Evolutionary conservation across 1,140 invertebrate genomes (phyloP).

Genomic region (Ganaspis sp.): DNA sequence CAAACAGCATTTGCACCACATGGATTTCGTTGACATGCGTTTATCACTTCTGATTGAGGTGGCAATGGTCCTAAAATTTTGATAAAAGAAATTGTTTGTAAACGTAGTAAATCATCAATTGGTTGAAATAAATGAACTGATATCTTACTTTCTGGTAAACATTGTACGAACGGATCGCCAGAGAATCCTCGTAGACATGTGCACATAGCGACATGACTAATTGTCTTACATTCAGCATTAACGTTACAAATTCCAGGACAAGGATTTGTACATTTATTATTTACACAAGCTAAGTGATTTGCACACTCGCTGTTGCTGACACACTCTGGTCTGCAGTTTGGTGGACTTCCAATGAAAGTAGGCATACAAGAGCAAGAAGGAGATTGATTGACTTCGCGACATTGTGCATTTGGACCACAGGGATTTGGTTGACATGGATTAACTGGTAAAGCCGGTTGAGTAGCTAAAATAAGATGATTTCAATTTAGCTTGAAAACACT

Average conservation of each 20-base stretch:
- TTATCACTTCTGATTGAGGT: background rate
- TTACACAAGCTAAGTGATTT: slow-evolving; percentile 77
- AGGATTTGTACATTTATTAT: slow-evolving; percentile 78
- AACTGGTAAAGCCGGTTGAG: slow-evolving; percentile 59
- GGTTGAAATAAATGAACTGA: slow-evolving; percentile 65
- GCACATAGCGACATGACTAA: slow-evolving; percentile 80
- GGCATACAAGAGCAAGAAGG: slow-evolving; percentile 80
- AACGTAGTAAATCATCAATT: too few species aligned
- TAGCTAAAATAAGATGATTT: slow-evolving; percentile 54
- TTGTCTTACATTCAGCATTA: slow-evolving; percentile 81
- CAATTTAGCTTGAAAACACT: slow-evolving; percentile 40
- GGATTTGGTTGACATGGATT: slow-evolving; percentile 84
- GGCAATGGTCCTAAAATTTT: slow-evolving; percentile 42
- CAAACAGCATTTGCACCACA: slow-evolving; percentile 87
- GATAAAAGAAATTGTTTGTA: background rate
- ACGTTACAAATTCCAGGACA: slow-evolving; percentile 77
- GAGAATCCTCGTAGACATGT: slow-evolving; percentile 81
- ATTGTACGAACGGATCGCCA: slow-evolving; percentile 86
- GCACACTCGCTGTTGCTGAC: slow-evolving; percentile 77
- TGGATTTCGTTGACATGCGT: slow-evolving; percentile 82
- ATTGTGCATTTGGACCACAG: slow-evolving; percentile 84
- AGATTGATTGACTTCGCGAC: slow-evolving; percentile 77
- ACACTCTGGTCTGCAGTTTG: slow-evolving; percentile 78
- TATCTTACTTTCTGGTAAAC: slow-evolving; percentile 74
- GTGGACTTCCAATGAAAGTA: slow-evolving; percentile 73